Evolutionary conservation across 1,140 invertebrate genomes (phyloP).

Genomic region (Probaryconus sp.): DNA sequence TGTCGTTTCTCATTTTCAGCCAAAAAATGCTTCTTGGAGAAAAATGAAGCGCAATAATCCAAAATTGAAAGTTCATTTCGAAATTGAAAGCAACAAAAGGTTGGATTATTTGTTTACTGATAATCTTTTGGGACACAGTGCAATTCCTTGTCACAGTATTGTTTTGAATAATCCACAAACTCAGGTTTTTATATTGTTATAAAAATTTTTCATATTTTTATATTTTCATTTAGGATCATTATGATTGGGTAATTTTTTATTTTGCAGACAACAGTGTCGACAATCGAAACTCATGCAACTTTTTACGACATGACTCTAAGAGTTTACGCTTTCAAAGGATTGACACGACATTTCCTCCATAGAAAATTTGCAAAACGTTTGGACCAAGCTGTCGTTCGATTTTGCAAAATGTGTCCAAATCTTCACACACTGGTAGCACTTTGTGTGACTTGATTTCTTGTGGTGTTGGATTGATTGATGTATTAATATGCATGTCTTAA

Average conservation of each 20-base stretch:
- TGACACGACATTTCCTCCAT: slow-evolving; percentile 79
- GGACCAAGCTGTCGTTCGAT: slow-evolving; percentile 79
- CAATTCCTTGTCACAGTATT: slow-evolving; percentile 83
- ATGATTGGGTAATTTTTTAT: too few relatives aligned
- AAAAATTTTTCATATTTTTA: too few relatives aligned
- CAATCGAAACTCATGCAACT: slow-evolving; percentile 65
- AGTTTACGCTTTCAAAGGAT: slow-evolving; percentile 79
- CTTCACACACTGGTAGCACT: slow-evolving; percentile 80
- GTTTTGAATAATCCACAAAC: slow-evolving; percentile 83
- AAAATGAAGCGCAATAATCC: slow-evolving; percentile 80
- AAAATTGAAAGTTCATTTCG: slow-evolving; percentile 79
- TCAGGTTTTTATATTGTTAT: slow-evolving; percentile 79
- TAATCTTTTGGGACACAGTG: slow-evolving; percentile 78
- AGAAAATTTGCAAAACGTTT: slow-evolving; percentile 80
- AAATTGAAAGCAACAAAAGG: slow-evolving; percentile 78
- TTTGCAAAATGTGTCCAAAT: slow-evolving; percentile 80
- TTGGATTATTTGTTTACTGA: slow-evolving; percentile 76
- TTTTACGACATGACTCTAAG: slow-evolving; percentile 72
- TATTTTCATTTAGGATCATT: too few relatives aligned
- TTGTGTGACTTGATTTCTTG: too few relatives aligned
- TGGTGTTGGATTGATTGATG: too few relatives aligned
- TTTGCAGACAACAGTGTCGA: slow-evolving; percentile 62
- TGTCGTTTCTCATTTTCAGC: slow-evolving; percentile 62
- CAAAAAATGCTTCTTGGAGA: slow-evolving; percentile 77
- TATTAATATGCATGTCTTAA: too few relatives aligned